phyloP scores from a whole-genome alignment of 2,113 vertebrate species.

The Colistium nudipinnis region DNA sequence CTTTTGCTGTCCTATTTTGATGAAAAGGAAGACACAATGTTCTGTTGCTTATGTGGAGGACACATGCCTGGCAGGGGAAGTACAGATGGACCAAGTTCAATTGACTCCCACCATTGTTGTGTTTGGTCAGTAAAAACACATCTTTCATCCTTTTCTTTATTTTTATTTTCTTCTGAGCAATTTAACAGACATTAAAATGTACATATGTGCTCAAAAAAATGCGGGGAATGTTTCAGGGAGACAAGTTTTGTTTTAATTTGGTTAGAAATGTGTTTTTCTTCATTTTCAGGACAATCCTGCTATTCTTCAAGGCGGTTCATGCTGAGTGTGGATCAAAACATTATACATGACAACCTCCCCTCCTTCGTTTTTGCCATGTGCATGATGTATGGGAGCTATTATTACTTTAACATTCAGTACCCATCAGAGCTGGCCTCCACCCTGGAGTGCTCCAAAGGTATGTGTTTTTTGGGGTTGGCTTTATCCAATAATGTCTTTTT shows the following conservation, averaged over 20 bases:
- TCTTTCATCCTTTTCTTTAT: neutral
- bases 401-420: conserved; percentile 17
- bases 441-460: conserved; percentile 18
- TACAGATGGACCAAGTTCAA: neutral
- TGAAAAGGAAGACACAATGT: neutral
- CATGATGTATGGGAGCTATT: conserved; percentile 31
- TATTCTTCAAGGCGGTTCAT: conserved; percentile 23
- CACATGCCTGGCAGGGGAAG: conserved; percentile 2
- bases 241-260: neutral
- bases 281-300: neutral
- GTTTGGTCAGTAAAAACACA: neutral
- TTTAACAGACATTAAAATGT: neutral
- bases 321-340: conserved; percentile 16
- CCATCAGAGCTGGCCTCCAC: conserved; percentile 34
- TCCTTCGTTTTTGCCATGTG: conserved; percentile 35
- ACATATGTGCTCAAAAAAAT: neutral
- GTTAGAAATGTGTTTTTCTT: neutral
- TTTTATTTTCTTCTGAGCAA: neutral
- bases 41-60: neutral
- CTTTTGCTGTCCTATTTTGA: conserved; percentile 17
- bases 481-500: no score
- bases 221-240: neutral
- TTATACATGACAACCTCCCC: conserved; percentile 1
- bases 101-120: conserved; percentile 10
- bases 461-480: neutral